Evolutionary conservation across 2,888 invertebrate genomes (phyloP).

Genomic region (Eilema caniola): DNA sequence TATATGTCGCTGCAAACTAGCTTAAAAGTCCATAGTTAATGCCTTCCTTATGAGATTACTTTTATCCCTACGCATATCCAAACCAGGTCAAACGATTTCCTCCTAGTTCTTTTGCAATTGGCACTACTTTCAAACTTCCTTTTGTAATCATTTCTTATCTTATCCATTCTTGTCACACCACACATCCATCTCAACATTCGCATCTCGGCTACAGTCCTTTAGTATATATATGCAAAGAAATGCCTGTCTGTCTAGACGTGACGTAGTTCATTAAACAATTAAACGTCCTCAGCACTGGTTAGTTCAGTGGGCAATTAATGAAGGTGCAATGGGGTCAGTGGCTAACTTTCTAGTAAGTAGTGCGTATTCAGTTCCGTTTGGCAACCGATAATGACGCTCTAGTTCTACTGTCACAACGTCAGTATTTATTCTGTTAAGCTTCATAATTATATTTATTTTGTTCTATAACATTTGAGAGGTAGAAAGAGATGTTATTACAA

Average conservation of each 20-base stretch:
- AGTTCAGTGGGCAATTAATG: conserved; percentile 43
- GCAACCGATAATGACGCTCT: conserved; percentile 32
- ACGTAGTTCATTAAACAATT: not conserved
- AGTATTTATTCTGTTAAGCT: not conserved
- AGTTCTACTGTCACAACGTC: conserved; percentile 11
- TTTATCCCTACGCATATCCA: no score
- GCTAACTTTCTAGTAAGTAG: conserved; percentile 58
- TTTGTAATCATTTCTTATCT: no score
- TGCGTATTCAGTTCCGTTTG: conserved; percentile 66
- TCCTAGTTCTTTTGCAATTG: no score
- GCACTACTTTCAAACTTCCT: no score
- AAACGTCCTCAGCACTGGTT: conserved; percentile 4
- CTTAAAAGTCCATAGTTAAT: no score
- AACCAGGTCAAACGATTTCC: no score
- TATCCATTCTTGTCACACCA: no score
- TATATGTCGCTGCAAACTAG: no score
- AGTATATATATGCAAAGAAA: no score
- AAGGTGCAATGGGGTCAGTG: conserved; percentile 50
- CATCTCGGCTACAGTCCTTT: no score
- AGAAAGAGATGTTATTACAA: not conserved
- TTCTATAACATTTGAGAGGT: not conserved
- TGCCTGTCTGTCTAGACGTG: not conserved
- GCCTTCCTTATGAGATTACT: no score
- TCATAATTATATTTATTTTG: not conserved
- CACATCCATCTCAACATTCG: no score